phyloP scores from a whole-genome alignment of 2,888 invertebrate genomes.

The Drosophila tripunctata region DNA sequence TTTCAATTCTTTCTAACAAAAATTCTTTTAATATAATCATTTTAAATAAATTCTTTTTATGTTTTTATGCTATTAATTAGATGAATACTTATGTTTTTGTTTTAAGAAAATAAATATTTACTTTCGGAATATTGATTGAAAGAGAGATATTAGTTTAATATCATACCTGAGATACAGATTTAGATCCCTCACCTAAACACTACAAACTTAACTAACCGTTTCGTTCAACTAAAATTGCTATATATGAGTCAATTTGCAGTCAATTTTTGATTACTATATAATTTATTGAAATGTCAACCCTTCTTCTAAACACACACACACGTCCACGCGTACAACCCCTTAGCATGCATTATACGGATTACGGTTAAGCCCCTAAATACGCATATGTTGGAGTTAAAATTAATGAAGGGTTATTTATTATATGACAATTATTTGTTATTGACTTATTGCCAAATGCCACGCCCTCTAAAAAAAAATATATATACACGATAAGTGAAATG shows the following conservation, averaged over 20 bases:
- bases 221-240: conserved; percentile 7
- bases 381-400: conserved; percentile 39
- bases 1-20: no score
- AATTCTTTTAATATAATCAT: no score
- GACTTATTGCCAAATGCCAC: conserved; percentile 57
- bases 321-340: conserved; percentile 2
- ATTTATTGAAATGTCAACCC: conserved; percentile 41
- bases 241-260: conserved; percentile 15
- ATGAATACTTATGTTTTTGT: no score
- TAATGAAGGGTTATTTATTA: conserved; percentile 53
- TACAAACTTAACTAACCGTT: background rate
- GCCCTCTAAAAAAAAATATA: no score
- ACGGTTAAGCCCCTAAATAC: conserved; percentile 26
- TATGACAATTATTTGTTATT: conserved; percentile 57
- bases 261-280: conserved; percentile 27
- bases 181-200: no score
- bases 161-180: no score
- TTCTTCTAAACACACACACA: background rate
- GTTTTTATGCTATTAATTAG: no score
- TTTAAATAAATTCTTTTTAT: no score
- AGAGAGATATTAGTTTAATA: no score
- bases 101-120: no score
- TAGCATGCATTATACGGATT: conserved; percentile 1
- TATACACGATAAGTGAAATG: conserved; percentile 28
- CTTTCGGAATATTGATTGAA: no score